phyloP scores from a whole-genome alignment of 1,140 invertebrate species.

The Trichomalopsis sarcophagae region DNA sequence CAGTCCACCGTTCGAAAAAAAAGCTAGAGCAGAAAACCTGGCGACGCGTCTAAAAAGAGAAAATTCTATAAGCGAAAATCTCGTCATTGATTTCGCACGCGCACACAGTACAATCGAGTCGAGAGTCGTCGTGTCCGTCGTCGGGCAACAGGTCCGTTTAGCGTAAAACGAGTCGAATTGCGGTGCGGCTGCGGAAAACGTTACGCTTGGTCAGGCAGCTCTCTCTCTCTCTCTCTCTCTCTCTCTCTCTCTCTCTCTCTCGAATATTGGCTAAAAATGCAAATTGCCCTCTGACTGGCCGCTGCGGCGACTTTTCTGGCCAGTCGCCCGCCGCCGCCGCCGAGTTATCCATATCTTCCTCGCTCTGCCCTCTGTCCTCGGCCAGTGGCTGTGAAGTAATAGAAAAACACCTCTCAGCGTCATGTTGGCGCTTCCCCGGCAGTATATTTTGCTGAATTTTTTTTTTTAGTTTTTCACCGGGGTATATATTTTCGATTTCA shows the following conservation, averaged over 20 bases:
- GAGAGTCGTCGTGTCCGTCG: slow-evolving; percentile 20
- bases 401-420: slow-evolving; percentile 61
- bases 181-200: slow-evolving; percentile 8
- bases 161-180: slow-evolving; percentile 53
- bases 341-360: background rate
- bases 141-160: slow-evolving; percentile 60
- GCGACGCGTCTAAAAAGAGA: background rate
- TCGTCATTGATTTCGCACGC: slow-evolving; percentile 24
- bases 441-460: slow-evolving; percentile 2
- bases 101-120: background rate
- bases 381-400: slow-evolving; percentile 59
- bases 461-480: background rate
- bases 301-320: slow-evolving; percentile 45
- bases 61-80: slow-evolving; percentile 30
- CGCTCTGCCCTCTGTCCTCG: slow-evolving; percentile 33
- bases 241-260: background rate
- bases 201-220: slow-evolving; percentile 48
- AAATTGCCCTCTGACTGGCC: slow-evolving; percentile 62
- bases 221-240: background rate
- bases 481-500: background rate
- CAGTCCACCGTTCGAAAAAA: background rate
- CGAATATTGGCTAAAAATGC: slow-evolving; percentile 71
- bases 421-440: background rate
- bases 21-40: background rate
- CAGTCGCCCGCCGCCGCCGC: slow-evolving; percentile 6